Evolutionary conservation across 2,113 vertebrate species (phyloP).

Genomic region (Tauraco erythrolophus): DNA sequence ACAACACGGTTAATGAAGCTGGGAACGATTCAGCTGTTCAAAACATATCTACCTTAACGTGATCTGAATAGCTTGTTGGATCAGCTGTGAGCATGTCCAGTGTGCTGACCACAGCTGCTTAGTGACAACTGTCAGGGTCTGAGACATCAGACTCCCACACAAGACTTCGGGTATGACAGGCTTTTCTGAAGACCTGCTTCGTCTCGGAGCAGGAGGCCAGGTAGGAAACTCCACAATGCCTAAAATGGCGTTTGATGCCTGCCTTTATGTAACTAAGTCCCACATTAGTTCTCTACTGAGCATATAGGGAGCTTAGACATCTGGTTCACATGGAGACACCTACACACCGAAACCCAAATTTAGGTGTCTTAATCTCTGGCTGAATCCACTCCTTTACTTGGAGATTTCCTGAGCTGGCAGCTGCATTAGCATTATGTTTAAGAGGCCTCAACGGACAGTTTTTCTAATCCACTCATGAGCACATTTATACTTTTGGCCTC

Average conservation of each 20-base stretch:
- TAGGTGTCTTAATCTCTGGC: conserved; percentile 42
- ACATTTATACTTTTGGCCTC: not conserved
- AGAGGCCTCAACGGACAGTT: not conserved
- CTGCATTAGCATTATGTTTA: not conserved
- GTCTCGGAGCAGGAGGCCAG: not conserved
- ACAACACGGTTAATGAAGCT: not conserved
- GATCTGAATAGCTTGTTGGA: not conserved
- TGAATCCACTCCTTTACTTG: not conserved
- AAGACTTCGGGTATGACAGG: not conserved
- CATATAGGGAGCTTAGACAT: conserved; percentile 29
- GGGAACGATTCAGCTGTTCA: not conserved
- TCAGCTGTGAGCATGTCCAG: not conserved
- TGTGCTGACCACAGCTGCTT: not conserved
- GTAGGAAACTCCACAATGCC: not conserved
- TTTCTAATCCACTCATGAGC: not conserved
- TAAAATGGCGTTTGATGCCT: not conserved
- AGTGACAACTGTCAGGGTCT: not conserved
- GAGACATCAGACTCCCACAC: not conserved
- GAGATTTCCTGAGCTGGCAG: conserved; percentile 43
- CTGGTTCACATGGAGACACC: conserved; percentile 64
- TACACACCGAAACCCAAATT: conserved; percentile 27
- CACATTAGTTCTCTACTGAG: not conserved
- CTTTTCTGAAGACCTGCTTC: not conserved
- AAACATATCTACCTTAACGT: not conserved
- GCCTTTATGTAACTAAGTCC: conserved; percentile 36